Evolutionary conservation across 2,888 invertebrate species (phyloP), one percentile per base, ranked within the genome.

Genomic region (Uloborus plumipes): DNA sequence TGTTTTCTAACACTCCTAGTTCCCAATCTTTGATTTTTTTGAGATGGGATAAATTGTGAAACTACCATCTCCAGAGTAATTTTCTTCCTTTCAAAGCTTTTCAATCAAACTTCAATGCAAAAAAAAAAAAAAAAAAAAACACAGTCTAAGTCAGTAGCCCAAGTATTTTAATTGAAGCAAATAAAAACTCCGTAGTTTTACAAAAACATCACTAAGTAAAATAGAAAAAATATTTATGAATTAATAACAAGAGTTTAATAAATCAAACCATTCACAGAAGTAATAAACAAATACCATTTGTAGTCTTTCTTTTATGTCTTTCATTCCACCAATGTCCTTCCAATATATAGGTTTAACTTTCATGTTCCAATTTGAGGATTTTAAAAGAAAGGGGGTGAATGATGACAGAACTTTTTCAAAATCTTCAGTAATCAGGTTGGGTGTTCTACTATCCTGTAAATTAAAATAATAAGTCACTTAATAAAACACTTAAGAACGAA

Each of bases 241-340:
- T n/a, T n/a, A 31, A 39, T 15, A 7, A 9, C 16, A 14, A 66
- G n/a, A n/a, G 47, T 22, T n/a, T 13, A 50, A 50, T 50, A 66
- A 14, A 49, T 26, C 3, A 51, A 26, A 20, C 47, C 22, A 14
- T 20, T 51, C n/a, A 59, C n/a, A 31, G 18, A 0, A 76, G 13
- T 16, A 61, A 66, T 47, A 18, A 50, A 49, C 50, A 79, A 59
- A 20, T 81, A 87, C 89, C 86, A 91, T 90, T 85, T 90, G 88
- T 58, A 93, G 88, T 58, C 89, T 88, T 62, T 88, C 88, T 86
- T 92, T 92, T 0, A 92, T 88, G 0, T 89, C 85, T 0, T 89
- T 88, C 87, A 92, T 89, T 16, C 93, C 93, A 20, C 92, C 92
- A 75, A 93, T 90, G 51, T 90, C 88, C 61, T 90, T 88, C 87